Percentiles rank a stretch among this genome's conserved stretches.
Conservation (phyloP, 2,113 vertebrate species). For the Arothron firmamentum region DNA sequence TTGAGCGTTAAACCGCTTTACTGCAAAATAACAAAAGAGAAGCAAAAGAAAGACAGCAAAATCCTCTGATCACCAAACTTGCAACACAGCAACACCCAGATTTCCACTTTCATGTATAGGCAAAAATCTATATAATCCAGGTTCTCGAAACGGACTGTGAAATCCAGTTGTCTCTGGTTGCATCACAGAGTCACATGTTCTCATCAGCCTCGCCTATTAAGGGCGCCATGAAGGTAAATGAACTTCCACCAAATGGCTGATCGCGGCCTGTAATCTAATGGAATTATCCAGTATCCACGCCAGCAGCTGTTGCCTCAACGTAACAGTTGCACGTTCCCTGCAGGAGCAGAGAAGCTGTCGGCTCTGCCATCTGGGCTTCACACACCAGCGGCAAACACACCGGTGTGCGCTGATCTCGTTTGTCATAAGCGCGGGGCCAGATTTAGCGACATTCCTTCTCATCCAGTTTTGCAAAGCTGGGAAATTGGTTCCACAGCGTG, state of each 20-base stretch:
- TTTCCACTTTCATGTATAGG: conserved; percentile 19
- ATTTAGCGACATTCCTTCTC: conserved; percentile 14
- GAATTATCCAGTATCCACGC: conserved; percentile 16
- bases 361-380: conserved; percentile 41
- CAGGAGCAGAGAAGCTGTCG: conserved; percentile 30
- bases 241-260: conserved; percentile 34
- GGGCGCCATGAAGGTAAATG: conserved; percentile 44
- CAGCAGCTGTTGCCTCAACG: conserved; percentile 49
- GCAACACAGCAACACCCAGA: conserved; percentile 21
- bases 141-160: conserved; percentile 35
- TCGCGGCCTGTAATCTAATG: conserved; percentile 28
- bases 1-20: too few species aligned
- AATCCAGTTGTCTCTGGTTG: conserved; percentile 46
- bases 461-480: conserved; percentile 32
- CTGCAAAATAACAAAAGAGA: too few species aligned
- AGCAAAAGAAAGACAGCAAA: neutral
- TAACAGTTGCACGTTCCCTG: conserved; percentile 41
- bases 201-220: conserved; percentile 50
- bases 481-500: conserved; percentile 9
- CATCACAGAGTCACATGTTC: conserved; percentile 38
- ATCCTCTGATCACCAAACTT: conserved; percentile 28
- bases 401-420: conserved; percentile 1
- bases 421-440: conserved; percentile 6
- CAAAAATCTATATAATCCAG: conserved; percentile 17
- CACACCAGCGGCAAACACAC: conserved; percentile 30